Conservation (phyloP, 2,888 invertebrate species). For the Nomada flava region DNA sequence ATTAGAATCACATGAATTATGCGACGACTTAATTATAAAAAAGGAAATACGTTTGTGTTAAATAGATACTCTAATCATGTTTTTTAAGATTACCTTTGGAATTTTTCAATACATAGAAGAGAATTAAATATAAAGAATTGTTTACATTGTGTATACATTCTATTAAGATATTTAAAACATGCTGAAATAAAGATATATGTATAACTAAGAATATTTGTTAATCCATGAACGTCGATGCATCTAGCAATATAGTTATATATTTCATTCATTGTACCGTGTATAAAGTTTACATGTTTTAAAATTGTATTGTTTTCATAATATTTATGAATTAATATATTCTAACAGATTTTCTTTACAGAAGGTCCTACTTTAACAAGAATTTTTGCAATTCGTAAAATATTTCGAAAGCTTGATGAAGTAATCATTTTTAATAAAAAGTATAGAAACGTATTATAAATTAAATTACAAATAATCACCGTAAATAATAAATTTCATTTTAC, state of each 20-base stretch:
- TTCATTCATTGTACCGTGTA: slow-evolving; percentile 19
- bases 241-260: neutral
- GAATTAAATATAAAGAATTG: slow-evolving; percentile 48
- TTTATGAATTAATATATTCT: too few species aligned
- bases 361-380: too few species aligned
- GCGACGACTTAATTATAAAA: slow-evolving; percentile 32
- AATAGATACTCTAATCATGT: slow-evolving; percentile 26
- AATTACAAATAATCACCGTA: too few species aligned
- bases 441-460: too few species aligned
- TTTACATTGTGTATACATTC: slow-evolving; percentile 60
- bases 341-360: too few species aligned
- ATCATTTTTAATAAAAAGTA: too few species aligned
- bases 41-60: slow-evolving; percentile 37
- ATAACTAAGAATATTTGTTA: slow-evolving; percentile 32
- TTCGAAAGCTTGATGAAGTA: too few species aligned
- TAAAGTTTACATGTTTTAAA: slow-evolving; percentile 4
- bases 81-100: slow-evolving; percentile 40
- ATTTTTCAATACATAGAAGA: slow-evolving; percentile 44
- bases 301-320: too few species aligned
- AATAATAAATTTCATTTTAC: neutral
- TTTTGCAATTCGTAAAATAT: too few species aligned
- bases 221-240: neutral
- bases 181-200: slow-evolving; percentile 54
- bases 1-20: slow-evolving; percentile 23
- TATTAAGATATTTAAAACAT: slow-evolving; percentile 56